phyloP scores from a whole-genome alignment of 2,797 vertebrate genomes.

The Gastrophryne carolinensis region DNA sequence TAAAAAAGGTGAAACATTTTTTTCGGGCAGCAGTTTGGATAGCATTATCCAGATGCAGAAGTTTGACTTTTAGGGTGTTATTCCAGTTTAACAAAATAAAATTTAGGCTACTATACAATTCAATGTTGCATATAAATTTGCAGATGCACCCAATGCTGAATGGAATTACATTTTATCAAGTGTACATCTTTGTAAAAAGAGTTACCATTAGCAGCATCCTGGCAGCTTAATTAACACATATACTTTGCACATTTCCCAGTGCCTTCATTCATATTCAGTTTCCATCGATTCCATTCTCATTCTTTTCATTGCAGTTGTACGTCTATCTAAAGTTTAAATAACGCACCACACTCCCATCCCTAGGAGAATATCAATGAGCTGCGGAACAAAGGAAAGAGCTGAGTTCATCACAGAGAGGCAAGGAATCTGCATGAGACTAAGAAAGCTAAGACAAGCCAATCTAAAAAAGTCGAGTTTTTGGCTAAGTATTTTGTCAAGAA shows the following conservation, averaged over 20 bases:
- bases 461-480: background rate
- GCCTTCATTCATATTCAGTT: slow-evolving; percentile 48
- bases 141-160: no score
- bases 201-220: slow-evolving; percentile 22
- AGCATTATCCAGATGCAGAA: no score
- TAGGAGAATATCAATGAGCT: slow-evolving; percentile 51
- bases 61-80: no score
- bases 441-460: slow-evolving; percentile 41
- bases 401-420: slow-evolving; percentile 40
- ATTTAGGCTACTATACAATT: no score
- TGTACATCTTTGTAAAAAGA: no score
- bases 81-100: no score
- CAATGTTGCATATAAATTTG: no score
- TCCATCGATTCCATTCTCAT: slow-evolving; percentile 37
- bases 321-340: slow-evolving; percentile 49
- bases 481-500: slow-evolving; percentile 16
- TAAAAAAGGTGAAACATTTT: no score
- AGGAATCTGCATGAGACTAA: slow-evolving; percentile 34
- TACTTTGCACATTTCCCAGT: slow-evolving; percentile 12
- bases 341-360: slow-evolving; percentile 45
- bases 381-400: slow-evolving; percentile 35
- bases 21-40: no score
- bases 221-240: slow-evolving; percentile 34
- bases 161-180: no score
- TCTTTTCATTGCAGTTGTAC: slow-evolving; percentile 40